Evolutionary conservation across 2,797 vertebrate genomes (phyloP).

Genomic region (Hirundo rustica): DNA sequence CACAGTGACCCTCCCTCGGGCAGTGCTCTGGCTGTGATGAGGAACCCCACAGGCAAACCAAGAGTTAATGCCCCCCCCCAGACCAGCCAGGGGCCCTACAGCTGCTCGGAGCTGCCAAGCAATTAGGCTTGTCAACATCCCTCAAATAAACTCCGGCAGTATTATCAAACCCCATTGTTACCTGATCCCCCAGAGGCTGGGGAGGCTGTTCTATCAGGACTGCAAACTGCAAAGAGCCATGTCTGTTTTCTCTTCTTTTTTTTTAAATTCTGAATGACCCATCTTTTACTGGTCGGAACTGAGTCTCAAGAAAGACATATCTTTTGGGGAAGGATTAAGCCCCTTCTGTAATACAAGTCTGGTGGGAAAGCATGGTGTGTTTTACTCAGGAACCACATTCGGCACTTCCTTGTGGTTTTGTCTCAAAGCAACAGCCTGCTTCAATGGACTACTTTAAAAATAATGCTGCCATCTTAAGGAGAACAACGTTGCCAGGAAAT

Average conservation of each 20-base stretch:
- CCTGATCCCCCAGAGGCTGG: constrained; percentile 60
- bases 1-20: not conserved
- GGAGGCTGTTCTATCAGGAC: constrained; percentile 50
- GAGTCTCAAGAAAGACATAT: constrained; percentile 13
- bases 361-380: not conserved
- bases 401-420: not conserved
- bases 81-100: constrained; percentile 66
- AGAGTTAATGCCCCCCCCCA: constrained; percentile 48
- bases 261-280: constrained; percentile 13
- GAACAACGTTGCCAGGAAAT: constrained; percentile 18
- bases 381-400: not conserved
- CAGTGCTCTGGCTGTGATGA: not conserved
- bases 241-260: not conserved
- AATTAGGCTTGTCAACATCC: constrained; percentile 73
- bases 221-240: constrained; percentile 52
- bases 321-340: constrained; percentile 31
- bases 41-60: constrained; percentile 43
- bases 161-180: constrained; percentile 71
- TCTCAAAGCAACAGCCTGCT: not conserved
- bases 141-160: constrained; percentile 68
- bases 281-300: constrained; percentile 13
- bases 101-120: constrained; percentile 64
- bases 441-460: constrained; percentile 51
- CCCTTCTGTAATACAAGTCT: not conserved
- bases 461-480: constrained; percentile 54